Evolutionary conservation across 1,140 invertebrate genomes (phyloP).

Genomic region (Antheraea mylitta): DNA sequence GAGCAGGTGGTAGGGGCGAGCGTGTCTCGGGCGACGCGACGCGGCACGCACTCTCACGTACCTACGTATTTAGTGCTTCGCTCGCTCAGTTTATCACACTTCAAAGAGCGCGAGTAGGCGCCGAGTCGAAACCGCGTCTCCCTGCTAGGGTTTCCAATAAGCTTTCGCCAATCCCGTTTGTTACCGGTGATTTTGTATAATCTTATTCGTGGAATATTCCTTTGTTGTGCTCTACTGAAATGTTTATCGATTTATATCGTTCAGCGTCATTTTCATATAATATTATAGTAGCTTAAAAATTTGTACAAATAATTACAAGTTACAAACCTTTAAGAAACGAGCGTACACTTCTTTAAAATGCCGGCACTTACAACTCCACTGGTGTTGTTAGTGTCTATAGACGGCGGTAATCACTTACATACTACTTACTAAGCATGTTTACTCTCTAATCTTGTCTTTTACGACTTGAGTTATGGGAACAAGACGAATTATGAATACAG

Average conservation of each 20-base stretch:
- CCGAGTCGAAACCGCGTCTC: slow-evolving; percentile 52
- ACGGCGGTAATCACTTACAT: no score
- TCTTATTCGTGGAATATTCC: background rate
- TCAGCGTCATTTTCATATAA: background rate
- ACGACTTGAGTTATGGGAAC: no score
- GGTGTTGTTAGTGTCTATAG: no score
- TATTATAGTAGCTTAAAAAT: background rate
- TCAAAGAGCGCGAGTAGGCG: slow-evolving; percentile 50
- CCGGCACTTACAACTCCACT: no score
- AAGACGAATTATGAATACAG: no score
- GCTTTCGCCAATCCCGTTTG: background rate
- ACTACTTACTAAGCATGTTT: no score
- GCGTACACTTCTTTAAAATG: no score
- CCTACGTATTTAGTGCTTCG: slow-evolving; percentile 42
- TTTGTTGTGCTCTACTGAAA: background rate
- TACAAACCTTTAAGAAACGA: no score
- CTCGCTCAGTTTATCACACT: slow-evolving; percentile 61
- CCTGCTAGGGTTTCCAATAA: slow-evolving; percentile 19
- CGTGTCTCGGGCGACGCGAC: slow-evolving; percentile 23
- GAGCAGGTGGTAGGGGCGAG: slow-evolving; percentile 17
- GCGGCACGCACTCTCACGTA: slow-evolving; percentile 38
- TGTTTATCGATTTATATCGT: background rate
- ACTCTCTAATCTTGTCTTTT: no score
- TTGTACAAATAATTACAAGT: no score
- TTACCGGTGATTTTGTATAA: background rate